A percentile compares a stretch with the other conserved stretches of the same genome.
Evolutionary conservation across 2,888 invertebrate genomes (phyloP).

Genomic region (Tipula vernalis): DNA sequence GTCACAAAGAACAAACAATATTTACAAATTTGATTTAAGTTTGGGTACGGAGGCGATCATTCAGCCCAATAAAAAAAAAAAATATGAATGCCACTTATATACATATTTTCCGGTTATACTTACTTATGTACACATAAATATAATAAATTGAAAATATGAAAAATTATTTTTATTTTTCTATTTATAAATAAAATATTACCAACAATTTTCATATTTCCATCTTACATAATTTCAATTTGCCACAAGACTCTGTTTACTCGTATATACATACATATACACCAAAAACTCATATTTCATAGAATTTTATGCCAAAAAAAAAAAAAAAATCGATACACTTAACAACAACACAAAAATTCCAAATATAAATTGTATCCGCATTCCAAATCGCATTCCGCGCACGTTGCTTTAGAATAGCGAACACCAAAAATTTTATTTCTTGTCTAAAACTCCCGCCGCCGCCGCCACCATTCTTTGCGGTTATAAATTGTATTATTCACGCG

Average conservation of each 20-base stretch:
- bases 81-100: neutral
- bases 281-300: neutral
- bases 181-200: neutral
- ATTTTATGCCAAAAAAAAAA: neutral
- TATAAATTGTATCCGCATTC: neutral
- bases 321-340: neutral
- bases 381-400: neutral
- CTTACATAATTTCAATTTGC: neutral
- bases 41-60: neutral
- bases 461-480: neutral
- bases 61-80: neutral
- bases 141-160: constrained; percentile 4
- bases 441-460: neutral
- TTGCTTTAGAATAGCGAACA: neutral
- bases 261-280: neutral
- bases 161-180: neutral
- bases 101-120: neutral
- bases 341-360: neutral
- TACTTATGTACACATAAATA: neutral
- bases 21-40: neutral
- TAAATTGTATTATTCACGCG: neutral
- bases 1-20: neutral
- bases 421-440: neutral
- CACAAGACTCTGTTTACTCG: neutral
- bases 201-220: neutral